These are phyloP conservation scores for Eupsilia transversa DNA, from an alignment of 2,888 invertebrate genomes.

Conservation along the genomic window DNA sequence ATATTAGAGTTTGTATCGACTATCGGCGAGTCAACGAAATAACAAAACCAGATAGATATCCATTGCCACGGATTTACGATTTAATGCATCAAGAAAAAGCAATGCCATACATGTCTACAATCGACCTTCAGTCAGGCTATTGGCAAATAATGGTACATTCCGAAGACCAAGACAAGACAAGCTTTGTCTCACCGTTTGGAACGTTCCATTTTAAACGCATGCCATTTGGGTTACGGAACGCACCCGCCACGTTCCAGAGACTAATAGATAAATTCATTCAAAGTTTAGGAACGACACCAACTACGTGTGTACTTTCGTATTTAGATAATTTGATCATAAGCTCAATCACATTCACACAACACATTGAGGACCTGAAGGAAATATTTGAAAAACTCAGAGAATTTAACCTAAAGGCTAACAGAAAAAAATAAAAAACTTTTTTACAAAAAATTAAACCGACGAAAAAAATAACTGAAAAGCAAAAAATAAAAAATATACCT, in stretches of 20 bases:
- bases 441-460: too few species aligned
- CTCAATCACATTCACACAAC: neutral
- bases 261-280: constrained; percentile 3
- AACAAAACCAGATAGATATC: constrained; percentile 13
- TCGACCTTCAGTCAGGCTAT: neutral
- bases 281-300: neutral
- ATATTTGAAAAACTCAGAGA: constrained; percentile 5
- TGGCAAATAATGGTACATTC: neutral
- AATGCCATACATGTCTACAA: constrained; percentile 1
- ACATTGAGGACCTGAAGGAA: neutral
- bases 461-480: too few species aligned
- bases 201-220: neutral
- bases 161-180: neutral
- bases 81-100: neutral
- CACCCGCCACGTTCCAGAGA: neutral
- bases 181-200: constrained; percentile 5
- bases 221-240: too few species aligned
- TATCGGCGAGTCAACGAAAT: too few species aligned
- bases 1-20: neutral
- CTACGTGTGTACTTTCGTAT: neutral
- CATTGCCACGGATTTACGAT: neutral
- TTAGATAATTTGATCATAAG: neutral
- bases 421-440: too few species aligned
- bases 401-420: neutral
- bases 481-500: too few species aligned